A percentile compares a stretch with the other conserved stretches of the same genome.
Conservation (phyloP, 1,140 invertebrate genomes). For the Choristoneura fumiferana region DNA sequence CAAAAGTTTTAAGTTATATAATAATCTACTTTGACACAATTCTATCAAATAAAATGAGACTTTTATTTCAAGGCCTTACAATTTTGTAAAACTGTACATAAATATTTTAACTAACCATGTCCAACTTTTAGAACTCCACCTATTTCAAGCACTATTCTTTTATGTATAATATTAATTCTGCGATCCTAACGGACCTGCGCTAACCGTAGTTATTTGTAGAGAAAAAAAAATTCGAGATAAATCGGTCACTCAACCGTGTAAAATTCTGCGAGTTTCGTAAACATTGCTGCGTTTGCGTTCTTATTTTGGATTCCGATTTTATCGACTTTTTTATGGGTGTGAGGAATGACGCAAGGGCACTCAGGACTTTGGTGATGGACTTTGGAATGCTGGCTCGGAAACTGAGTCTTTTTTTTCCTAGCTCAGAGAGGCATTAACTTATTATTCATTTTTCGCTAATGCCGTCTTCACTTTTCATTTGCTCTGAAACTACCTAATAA, state of each 20-base stretch:
- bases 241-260: slow-evolving; percentile 4
- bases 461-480: neutral
- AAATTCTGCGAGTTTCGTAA: neutral
- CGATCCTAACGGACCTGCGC: neutral
- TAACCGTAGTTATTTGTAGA: neutral
- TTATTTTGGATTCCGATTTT: neutral
- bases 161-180: too few species aligned
- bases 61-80: too few species aligned
- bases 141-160: too few species aligned
- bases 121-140: too few species aligned
- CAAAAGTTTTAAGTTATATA: too few species aligned
- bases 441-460: neutral
- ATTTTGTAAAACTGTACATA: too few species aligned
- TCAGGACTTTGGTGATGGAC: neutral
- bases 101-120: too few species aligned
- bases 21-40: too few species aligned
- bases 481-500: too few species aligned
- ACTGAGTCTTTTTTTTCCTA: neutral
- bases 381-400: neutral
- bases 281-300: neutral
- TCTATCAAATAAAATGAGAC: too few species aligned
- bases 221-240: neutral
- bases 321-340: neutral
- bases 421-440: neutral
- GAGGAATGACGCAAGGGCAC: neutral